These are phyloP conservation scores for Chloroceryle aenea DNA, from an alignment of 2,113 vertebrate genomes.

Conservation along the genomic window DNA sequence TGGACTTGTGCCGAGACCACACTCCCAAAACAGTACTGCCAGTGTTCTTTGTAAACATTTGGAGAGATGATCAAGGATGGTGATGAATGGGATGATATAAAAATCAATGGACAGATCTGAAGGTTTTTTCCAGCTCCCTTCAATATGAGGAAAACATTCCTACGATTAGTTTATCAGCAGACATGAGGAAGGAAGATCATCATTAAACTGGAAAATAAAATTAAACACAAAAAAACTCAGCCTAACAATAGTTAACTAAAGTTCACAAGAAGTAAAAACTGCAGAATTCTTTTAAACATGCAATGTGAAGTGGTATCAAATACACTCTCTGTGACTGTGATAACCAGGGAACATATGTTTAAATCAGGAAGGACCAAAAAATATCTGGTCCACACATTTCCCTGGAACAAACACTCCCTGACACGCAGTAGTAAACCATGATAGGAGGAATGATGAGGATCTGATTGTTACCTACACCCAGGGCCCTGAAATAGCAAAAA, in stretches of 20 bases:
- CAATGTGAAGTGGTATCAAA: neutral
- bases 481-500: neutral
- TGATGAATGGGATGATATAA: neutral
- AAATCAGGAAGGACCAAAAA: neutral
- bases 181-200: neutral
- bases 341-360: neutral
- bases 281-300: neutral
- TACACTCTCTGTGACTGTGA: neutral
- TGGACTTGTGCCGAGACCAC: neutral
- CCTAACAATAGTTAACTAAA: neutral
- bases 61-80: slow-evolving; percentile 13
- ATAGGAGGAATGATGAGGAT: neutral
- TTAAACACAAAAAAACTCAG: neutral
- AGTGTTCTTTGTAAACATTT: neutral
- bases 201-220: neutral
- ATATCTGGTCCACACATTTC: accelerated
- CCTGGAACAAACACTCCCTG: neutral
- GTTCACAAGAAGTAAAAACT: neutral
- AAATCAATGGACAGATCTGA: neutral
- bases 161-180: neutral
- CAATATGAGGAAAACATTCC: neutral
- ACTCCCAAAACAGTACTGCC: neutral
- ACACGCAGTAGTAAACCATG: neutral
- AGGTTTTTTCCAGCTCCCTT: neutral
- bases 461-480: neutral